These are phyloP conservation scores for Papilio aristodemus DNA, from an alignment of 1,140 invertebrate species.

Conservation along the genomic window DNA sequence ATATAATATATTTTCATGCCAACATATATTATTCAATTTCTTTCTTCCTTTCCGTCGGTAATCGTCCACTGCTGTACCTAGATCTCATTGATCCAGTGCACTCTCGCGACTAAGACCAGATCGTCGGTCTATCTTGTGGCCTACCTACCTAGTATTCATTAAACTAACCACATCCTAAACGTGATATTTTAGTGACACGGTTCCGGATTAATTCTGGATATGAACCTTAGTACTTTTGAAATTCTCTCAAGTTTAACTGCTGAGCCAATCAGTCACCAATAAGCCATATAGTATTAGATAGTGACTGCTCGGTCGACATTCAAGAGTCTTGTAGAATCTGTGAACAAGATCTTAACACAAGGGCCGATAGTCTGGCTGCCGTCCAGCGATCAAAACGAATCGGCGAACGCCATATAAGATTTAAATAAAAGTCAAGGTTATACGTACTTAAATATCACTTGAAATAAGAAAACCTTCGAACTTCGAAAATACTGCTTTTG, in stretches of 20 bases:
- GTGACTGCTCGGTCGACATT: conserved; percentile 7
- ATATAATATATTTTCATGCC: too few relatives aligned
- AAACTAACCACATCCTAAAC: neutral
- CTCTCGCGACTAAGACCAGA: too few relatives aligned
- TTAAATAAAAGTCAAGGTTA: conserved; percentile 14
- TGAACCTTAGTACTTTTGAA: too few relatives aligned
- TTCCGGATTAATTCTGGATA: neutral
- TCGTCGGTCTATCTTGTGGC: too few relatives aligned
- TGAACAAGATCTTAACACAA: conserved; percentile 17
- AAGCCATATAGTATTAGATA: neutral
- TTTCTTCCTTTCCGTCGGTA: too few relatives aligned
- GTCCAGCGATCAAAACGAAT: conserved; percentile 1
- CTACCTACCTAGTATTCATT: too few relatives aligned
- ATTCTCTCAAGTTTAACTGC: neutral
- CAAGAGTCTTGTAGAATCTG: conserved; percentile 19
- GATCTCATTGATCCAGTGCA: too few relatives aligned
- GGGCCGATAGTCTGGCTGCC: conserved; percentile 9
- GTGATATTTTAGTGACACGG: neutral
- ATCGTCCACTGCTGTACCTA: too few relatives aligned
- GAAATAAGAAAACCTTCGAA: neutral
- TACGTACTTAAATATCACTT: neutral
- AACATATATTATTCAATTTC: too few relatives aligned
- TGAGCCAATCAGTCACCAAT: neutral
- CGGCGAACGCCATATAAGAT: neutral
- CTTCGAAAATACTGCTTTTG: neutral